phyloP scores from a whole-genome alignment of 2,888 invertebrate species.

The Leptodirus hochenwartii region DNA sequence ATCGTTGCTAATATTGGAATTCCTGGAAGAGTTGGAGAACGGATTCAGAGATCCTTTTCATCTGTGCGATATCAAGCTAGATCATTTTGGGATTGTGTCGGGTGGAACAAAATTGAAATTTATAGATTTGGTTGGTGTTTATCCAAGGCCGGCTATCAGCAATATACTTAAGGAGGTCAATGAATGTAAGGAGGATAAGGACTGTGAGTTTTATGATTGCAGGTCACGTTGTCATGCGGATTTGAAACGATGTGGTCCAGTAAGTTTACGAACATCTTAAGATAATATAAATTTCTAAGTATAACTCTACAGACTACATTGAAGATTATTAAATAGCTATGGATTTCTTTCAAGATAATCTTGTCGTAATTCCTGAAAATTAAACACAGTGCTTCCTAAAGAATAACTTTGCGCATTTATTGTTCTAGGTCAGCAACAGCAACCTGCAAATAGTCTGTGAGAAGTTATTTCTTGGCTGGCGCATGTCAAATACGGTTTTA shows the following conservation, averaged over 20 bases:
- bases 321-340: too few relatives aligned
- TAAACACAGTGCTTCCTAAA: too few relatives aligned
- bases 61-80: conserved; percentile 48
- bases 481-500: conserved; percentile 37
- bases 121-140: conserved; percentile 42
- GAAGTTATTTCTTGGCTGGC: conserved; percentile 45
- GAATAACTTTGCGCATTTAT: too few relatives aligned
- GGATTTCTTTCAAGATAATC: too few relatives aligned
- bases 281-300: too few relatives aligned
- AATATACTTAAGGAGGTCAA: conserved; percentile 27
- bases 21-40: conserved; percentile 37
- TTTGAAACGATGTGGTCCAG: conserved; percentile 34
- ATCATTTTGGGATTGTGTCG: conserved; percentile 41
- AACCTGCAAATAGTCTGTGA: conserved; percentile 50
- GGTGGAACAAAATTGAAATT: conserved; percentile 35
- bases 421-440: conserved; percentile 36
- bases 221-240: conserved; percentile 37
- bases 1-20: conserved; percentile 40
- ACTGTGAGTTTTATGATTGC: conserved; percentile 51
- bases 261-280: too few relatives aligned
- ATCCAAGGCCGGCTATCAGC: conserved; percentile 34
- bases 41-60: conserved; percentile 40
- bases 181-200: conserved; percentile 35
- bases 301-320: too few relatives aligned
- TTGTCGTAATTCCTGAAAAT: too few relatives aligned